A percentile compares a stretch with the other conserved stretches of the same genome.
Conservation (phyloP, 2,888 invertebrate species). For the Drosophila suboccidentalis region DNA sequence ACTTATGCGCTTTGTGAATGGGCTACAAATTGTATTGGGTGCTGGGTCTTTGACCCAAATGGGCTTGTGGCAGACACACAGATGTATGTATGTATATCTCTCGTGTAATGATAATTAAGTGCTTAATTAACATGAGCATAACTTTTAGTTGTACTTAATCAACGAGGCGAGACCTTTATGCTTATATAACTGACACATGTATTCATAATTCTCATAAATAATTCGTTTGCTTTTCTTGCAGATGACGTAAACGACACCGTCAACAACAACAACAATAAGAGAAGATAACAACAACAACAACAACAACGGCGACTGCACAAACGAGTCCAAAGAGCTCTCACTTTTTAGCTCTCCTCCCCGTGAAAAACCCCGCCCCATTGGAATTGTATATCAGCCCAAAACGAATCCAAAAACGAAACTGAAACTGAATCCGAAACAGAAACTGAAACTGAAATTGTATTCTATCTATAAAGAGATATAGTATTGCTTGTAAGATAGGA, state of each 20-base stretch:
- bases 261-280: conserved; percentile 19
- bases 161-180: conserved; percentile 54
- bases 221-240: conserved; percentile 49
- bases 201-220: conserved; percentile 56
- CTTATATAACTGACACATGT: conserved; percentile 24
- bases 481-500: conserved; percentile 22
- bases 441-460: conserved; percentile 52
- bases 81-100: background rate
- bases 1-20: conserved; percentile 42
- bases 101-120: conserved; percentile 51
- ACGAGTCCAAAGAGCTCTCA: conserved; percentile 37
- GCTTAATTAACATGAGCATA: conserved; percentile 67
- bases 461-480: conserved; percentile 44
- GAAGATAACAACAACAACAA: conserved; percentile 14
- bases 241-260: conserved; percentile 68
- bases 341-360: conserved; percentile 33
- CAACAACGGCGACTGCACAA: conserved; percentile 20
- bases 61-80: conserved; percentile 12
- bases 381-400: conserved; percentile 30
- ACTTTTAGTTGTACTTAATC: conserved; percentile 42
- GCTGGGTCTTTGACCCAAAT: conserved; percentile 64
- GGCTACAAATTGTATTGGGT: conserved; percentile 49
- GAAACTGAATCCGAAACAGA: conserved; percentile 25
- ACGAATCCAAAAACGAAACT: conserved; percentile 31
- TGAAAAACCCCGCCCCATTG: conserved; percentile 20